A percentile compares a stretch with the other conserved stretches of the same genome.
These are phyloP conservation scores for Drosophila malerkotliana DNA, from an alignment of 1,140 invertebrate species.

Conservation along the genomic window DNA sequence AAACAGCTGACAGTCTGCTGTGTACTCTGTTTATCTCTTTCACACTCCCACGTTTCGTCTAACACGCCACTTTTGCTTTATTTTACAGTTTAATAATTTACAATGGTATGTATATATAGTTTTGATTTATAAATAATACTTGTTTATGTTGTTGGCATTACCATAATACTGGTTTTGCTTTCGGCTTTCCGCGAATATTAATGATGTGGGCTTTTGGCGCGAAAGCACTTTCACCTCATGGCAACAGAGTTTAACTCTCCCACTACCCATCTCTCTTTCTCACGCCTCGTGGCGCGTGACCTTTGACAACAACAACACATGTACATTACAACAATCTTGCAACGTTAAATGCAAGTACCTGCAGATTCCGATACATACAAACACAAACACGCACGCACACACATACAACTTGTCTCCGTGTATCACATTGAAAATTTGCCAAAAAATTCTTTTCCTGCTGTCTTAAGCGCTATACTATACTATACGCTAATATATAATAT, in stretches of 20 bases:
- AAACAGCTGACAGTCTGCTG: slow-evolving; percentile 31
- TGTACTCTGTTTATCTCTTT: slow-evolving; percentile 28
- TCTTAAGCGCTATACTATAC: background rate
- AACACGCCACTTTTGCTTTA: slow-evolving; percentile 8
- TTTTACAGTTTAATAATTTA: background rate
- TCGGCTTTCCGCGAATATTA: background rate
- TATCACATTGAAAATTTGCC: slow-evolving; percentile 54
- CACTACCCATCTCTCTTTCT: background rate
- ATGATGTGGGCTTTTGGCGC: slow-evolving; percentile 14
- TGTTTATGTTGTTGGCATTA: background rate
- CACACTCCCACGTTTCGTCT: background rate
- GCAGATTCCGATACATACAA: slow-evolving; percentile 1
- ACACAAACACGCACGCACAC: slow-evolving; percentile 10
- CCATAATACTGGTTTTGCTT: background rate
- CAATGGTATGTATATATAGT: background rate
- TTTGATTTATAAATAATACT: background rate
- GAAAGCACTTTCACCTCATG: slow-evolving; percentile 3
- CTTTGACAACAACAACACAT: slow-evolving; percentile 45
- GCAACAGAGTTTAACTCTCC: background rate
- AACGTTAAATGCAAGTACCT: slow-evolving; percentile 9
- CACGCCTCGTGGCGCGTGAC: slow-evolving; percentile 46
- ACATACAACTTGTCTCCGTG: background rate
- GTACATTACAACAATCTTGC: slow-evolving; percentile 17
- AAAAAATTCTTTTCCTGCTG: slow-evolving; percentile 36
- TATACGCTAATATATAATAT: slow-evolving; percentile 5